Evolutionary conservation across 2,113 vertebrate species (phyloP).

Genomic region (Campylomormyrus numenius): DNA sequence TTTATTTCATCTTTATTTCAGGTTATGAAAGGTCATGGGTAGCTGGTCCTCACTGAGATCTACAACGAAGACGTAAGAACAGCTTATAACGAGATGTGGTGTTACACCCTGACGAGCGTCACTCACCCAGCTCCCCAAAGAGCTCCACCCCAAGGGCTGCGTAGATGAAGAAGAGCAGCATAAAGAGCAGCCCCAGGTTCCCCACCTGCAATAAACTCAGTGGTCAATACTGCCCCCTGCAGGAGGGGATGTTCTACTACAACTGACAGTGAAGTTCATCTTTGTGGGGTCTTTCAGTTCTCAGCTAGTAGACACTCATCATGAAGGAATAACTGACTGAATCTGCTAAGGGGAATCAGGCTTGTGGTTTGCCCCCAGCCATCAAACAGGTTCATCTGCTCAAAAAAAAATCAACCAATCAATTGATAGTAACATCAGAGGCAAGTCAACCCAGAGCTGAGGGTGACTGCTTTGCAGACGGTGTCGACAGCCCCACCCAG

Average conservation of each 20-base stretch:
- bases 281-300: neutral
- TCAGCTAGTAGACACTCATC: neutral
- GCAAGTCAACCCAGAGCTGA: neutral
- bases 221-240: neutral
- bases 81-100: neutral
- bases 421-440: neutral
- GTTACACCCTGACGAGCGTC: neutral
- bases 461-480: neutral
- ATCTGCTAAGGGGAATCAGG: constrained; percentile 2
- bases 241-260: neutral
- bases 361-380: constrained; percentile 9
- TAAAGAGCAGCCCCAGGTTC: constrained; percentile 96
- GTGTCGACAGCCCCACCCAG: neutral
- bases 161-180: constrained; percentile 98
- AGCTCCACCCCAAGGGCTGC: constrained; percentile 96
- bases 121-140: constrained; percentile 92
- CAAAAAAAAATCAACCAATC: neutral
- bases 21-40: neutral
- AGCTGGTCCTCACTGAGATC: neutral
- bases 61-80: neutral
- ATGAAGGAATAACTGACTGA: neutral
- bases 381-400: constrained; percentile 5
- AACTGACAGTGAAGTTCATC: neutral
- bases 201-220: constrained; percentile 74
- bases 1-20: neutral